Evolutionary conservation across 37 sponge, comb jelly and placozoan species (phyloP).

Genomic region (Chondrilla cf. caribensis): DNA sequence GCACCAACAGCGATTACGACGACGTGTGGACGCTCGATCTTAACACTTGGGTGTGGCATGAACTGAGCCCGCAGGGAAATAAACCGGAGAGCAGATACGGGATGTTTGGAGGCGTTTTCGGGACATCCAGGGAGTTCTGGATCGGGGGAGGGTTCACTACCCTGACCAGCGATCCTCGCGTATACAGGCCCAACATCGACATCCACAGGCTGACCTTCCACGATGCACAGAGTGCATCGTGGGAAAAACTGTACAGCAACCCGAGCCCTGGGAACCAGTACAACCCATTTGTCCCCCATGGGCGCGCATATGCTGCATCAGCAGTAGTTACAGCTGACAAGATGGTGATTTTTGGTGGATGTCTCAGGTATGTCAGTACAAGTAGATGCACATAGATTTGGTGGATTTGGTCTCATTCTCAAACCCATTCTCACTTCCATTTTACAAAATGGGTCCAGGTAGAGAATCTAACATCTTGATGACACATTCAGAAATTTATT

Average conservation of each 20-base stretch:
- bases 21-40: conserved; percentile 52
- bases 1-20: neutral
- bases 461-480: too few relatives aligned
- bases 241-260: conserved; percentile 19
- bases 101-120: conserved; percentile 34
- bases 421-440: too few relatives aligned
- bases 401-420: neutral
- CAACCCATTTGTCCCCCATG: conserved; percentile 40
- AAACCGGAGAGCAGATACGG: conserved; percentile 39
- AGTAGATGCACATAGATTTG: neutral
- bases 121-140: conserved; percentile 27
- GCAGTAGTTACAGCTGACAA: conserved; percentile 27
- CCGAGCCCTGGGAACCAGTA: conserved; percentile 42
- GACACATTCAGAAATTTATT: too few relatives aligned
- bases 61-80: neutral
- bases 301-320: conserved; percentile 34
- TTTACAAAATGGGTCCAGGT: too few relatives aligned
- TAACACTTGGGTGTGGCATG: conserved; percentile 13
- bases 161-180: neutral
- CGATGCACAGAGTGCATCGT: conserved; percentile 8
- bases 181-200: conserved; percentile 36
- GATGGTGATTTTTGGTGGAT: conserved; percentile 54
- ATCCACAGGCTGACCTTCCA: conserved; percentile 37
- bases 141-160: conserved; percentile 45
- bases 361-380: conserved; percentile 37